These are phyloP conservation scores for Diploptera punctata DNA, from an alignment of 2,888 invertebrate species.

Conservation along the genomic window DNA sequence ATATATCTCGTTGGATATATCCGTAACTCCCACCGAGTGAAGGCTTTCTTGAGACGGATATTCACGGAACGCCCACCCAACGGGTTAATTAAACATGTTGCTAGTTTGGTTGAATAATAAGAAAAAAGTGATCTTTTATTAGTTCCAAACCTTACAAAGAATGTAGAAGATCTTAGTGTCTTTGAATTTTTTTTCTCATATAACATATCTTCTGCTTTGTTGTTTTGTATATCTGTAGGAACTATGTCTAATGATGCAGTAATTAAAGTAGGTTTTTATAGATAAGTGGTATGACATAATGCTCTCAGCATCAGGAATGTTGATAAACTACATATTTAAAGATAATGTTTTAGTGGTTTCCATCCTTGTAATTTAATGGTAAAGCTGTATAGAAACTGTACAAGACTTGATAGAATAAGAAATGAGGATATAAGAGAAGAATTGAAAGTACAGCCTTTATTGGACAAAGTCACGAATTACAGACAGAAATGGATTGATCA, in stretches of 20 bases:
- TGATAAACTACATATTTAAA: background rate
- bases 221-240: constrained; percentile 7
- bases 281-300: constrained; percentile 7
- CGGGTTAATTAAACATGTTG: background rate
- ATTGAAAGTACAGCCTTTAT: no score
- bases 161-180: background rate
- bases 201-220: constrained; percentile 9
- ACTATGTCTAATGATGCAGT: background rate
- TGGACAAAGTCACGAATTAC: no score
- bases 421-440: no score
- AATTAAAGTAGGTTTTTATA: background rate
- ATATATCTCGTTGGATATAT: no score
- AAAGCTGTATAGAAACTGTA: no score
- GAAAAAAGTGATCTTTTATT: background rate
- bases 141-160: background rate
- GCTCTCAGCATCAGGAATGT: background rate
- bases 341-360: background rate
- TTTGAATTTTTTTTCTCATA: background rate
- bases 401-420: no score
- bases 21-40: no score
- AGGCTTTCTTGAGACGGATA: no score
- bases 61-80: no score
- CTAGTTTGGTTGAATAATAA: background rate
- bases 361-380: background rate
- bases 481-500: no score